Evolutionary conservation across 2,888 invertebrate species (phyloP).

Genomic region (Ormyrus rosae): DNA sequence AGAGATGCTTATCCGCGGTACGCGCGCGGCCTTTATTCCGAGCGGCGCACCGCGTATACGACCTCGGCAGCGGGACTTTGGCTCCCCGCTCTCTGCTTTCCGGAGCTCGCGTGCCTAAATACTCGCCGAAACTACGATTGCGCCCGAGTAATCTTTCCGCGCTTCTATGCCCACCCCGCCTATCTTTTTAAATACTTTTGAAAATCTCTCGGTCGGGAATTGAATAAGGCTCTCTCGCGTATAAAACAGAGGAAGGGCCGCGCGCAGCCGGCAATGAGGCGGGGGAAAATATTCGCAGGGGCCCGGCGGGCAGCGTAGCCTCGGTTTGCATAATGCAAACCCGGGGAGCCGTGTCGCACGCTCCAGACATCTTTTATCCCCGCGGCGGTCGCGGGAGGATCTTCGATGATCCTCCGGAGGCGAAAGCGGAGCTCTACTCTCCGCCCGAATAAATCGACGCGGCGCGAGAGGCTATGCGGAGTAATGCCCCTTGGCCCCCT

Average conservation of each 20-base stretch:
- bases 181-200: background rate
- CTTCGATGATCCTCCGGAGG: slow-evolving; percentile 47
- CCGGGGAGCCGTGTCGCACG: slow-evolving; percentile 29
- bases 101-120: slow-evolving; percentile 9
- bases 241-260: background rate
- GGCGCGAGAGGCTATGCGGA: background rate
- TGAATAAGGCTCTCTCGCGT: background rate
- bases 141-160: slow-evolving; percentile 32
- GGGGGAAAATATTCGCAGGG: slow-evolving; percentile 38
- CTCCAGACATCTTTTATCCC: slow-evolving; percentile 45
- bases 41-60: background rate
- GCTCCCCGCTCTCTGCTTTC: background rate
- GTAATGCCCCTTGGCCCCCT: too few species aligned
- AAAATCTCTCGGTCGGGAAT: background rate
- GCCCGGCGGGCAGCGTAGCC: slow-evolving; percentile 2
- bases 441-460: slow-evolving; percentile 43
- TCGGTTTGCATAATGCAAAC: slow-evolving; percentile 50
- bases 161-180: background rate
- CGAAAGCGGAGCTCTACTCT: background rate
- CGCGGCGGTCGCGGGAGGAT: slow-evolving; percentile 6
- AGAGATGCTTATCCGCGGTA: slow-evolving; percentile 37
- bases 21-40: slow-evolving; percentile 31
- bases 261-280: background rate
- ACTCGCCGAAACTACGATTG: slow-evolving; percentile 41
- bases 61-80: slow-evolving; percentile 5